Evolutionary conservation across 2,113 vertebrate genomes (phyloP), one percentile per base, ranked within the genome.

Genomic region (Mesoclemmys tuberculata): DNA sequence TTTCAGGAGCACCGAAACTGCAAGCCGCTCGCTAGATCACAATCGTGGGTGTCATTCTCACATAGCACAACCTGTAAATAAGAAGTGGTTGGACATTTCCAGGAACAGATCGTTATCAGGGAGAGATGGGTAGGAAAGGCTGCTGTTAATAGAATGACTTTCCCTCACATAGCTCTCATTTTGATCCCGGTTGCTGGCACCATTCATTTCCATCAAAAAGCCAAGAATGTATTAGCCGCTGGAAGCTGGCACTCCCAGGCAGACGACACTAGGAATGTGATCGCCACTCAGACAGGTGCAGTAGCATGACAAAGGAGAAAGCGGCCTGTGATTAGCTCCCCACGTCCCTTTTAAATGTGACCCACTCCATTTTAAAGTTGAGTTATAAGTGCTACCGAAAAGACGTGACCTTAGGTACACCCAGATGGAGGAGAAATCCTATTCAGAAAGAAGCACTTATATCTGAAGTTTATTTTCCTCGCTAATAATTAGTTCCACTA

Each of bases 161-260:
- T 77, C 82, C 58, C 74, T 68, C 29, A 2, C n/a, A 8, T n/a
- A 51, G 46, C 38, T 44, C 10, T 75, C 26, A 82, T 93, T 82
- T 93, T 95, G 91, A 44, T 90, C 87, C 90, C 92, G 84, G 74
- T 87, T 68, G 81, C 51, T 89, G 85, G 89, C 71, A 54, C 56
- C 49, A 13, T 26, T n/a, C 75, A 41, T 41, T 49, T 68, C 44
- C 44, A 35, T 16, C 2, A 4, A 84, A 68, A 19, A 84, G 88
- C 78, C 93, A 94, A 92, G 92, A 91, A 48, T 82, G 92, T 85
- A 88, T 71, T 74, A 90, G 82, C 44, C 29, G 8, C 75, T 81
- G 55, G 54, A 94, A 93, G 38, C 18, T 93, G 48, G 29, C 4
- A 19, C 75, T 13, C 26, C 61, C 31, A 8, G 7, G 88, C 90